Evolutionary conservation across 1,140 invertebrate species (phyloP).

Genomic region (Zaprionus ghesquierei): DNA sequence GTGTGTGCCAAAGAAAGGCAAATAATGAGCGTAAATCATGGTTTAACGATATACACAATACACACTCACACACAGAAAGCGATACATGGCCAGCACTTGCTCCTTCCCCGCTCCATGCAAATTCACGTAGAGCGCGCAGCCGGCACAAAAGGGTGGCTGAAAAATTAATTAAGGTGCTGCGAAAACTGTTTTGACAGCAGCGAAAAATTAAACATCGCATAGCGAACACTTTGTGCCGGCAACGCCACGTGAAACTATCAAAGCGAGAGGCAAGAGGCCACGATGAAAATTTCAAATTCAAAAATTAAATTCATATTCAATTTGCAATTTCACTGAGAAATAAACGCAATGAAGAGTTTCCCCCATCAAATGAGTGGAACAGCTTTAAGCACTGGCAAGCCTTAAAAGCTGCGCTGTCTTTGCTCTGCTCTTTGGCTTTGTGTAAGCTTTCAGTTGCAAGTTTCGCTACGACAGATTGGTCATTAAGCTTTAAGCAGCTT

Average conservation of each 20-base stretch:
- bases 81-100: conserved; percentile 15
- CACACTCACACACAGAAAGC: conserved; percentile 1
- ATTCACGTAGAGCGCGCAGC: conserved; percentile 2
- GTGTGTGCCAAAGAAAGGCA: conserved; percentile 44
- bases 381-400: background rate
- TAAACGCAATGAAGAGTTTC: background rate
- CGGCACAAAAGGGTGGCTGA: conserved; percentile 2
- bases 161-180: conserved; percentile 37
- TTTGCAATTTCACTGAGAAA: background rate
- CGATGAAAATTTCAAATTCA: background rate
- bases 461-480: background rate
- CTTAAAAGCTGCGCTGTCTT: background rate
- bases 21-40: conserved; percentile 80
- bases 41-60: conserved; percentile 72
- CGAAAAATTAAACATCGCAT: conserved; percentile 3
- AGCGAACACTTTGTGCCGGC: background rate
- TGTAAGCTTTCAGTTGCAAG: background rate
- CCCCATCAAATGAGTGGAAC: background rate
- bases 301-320: background rate
- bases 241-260: background rate
- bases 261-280: background rate
- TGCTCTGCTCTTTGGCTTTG: background rate
- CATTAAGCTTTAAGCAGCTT: background rate
- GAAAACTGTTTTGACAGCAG: conserved; percentile 25
- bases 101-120: conserved; percentile 43